Evolutionary conservation across 2,888 invertebrate genomes (phyloP).

Genomic region (Amblyjoppa fuscipennis): DNA sequence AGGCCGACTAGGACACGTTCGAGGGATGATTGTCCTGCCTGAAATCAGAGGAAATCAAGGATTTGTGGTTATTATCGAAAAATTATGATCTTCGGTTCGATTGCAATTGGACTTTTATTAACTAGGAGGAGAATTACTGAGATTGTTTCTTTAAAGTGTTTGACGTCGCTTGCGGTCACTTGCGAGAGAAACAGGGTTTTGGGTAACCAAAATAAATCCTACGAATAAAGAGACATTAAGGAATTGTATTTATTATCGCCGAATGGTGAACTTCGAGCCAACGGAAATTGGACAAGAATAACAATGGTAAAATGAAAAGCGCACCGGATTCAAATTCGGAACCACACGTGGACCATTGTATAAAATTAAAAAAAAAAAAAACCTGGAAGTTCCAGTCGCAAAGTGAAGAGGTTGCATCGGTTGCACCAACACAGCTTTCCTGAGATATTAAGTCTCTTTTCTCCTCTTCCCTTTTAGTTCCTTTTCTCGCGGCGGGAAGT

Average conservation of each 20-base stretch:
- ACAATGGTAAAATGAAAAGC: neutral
- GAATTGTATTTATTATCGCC: too few relatives aligned
- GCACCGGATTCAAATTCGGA: neutral
- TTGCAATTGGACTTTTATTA: neutral
- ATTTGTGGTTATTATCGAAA: neutral
- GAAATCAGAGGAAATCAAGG: constrained; percentile 39
- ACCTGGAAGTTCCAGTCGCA: constrained; percentile 38
- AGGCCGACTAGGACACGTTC: neutral
- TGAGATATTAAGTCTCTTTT: constrained; percentile 58
- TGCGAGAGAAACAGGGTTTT: too few relatives aligned
- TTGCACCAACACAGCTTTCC: constrained; percentile 17
- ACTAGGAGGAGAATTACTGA: too few relatives aligned
- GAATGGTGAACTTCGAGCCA: too few relatives aligned
- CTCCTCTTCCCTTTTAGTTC: constrained; percentile 30
- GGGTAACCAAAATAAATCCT: too few relatives aligned
- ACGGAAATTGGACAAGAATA: neutral
- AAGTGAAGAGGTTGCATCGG: constrained; percentile 47
- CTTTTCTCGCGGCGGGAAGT: constrained; percentile 43
- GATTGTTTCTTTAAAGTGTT: too few relatives aligned
- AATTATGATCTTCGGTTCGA: neutral
- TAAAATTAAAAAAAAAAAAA: neutral
- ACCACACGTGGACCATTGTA: constrained; percentile 2
- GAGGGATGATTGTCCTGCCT: constrained; percentile 18
- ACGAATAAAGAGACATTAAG: too few relatives aligned
- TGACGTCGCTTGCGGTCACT: too few relatives aligned